Conservation (phyloP, 2,113 vertebrate genomes). For the Macroglossus sobrinus region DNA sequence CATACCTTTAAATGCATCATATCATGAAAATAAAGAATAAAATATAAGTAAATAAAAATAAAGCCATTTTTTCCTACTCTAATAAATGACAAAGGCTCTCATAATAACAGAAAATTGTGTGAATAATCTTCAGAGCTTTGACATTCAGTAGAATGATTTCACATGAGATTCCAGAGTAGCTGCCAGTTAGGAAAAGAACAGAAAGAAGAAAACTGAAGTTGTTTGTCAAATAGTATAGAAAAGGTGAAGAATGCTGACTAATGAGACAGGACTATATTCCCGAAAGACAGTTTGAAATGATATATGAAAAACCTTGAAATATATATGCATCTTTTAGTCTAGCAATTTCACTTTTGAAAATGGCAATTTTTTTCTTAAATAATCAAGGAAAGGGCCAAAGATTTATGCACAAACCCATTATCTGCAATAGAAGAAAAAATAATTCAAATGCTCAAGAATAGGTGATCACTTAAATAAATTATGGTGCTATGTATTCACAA, state of each 20-base stretch:
- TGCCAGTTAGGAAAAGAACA: not conserved
- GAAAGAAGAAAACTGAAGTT: not conserved
- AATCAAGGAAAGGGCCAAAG: not conserved
- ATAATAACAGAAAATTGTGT: not conserved
- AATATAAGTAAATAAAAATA: not conserved
- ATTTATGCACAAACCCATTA: not conserved
- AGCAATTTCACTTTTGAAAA: not conserved
- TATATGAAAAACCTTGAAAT: not conserved
- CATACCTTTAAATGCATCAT: not conserved
- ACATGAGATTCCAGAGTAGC: not conserved
- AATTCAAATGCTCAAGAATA: not conserved
- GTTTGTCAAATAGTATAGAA: not conserved
- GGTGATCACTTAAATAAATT: not conserved
- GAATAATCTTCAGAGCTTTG: not conserved
- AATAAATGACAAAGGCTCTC: constrained; percentile 3
- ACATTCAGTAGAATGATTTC: not conserved
- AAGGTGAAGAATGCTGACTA: not conserved
- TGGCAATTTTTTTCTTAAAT: not conserved
- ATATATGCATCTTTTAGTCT: not conserved
- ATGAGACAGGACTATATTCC: not conserved
- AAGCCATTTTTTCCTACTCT: not conserved
- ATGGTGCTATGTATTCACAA: not conserved
- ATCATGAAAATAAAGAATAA: not conserved
- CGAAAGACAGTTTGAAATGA: not conserved
- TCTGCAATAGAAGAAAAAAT: not conserved